Evolutionary conservation across 2,113 vertebrate genomes (phyloP), one percentile per base, ranked within the genome.

Genomic region (Plestiodon gilberti): DNA sequence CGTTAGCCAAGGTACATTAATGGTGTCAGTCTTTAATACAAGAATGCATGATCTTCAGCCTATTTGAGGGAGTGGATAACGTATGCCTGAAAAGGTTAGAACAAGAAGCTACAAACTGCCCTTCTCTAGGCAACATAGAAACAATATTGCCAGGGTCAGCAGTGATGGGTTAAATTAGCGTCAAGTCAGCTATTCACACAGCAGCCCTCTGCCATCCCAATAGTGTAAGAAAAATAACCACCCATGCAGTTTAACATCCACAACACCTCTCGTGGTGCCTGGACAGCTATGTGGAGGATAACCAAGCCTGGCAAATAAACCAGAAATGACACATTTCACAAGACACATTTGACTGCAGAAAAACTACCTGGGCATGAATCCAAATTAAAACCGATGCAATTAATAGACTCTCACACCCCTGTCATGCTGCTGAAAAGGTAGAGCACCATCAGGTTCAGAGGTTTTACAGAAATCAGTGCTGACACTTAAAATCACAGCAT

Each of bases 341-440:
- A n/a, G 77, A 59, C 59, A 85, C 81, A 61, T 13, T 14, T 67
- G 28, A 48, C 33, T 13, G 40, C 43, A 67, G 23, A 38, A 69
- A 20, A 74, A 3, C 61, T 18, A 48, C 0, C n/a, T 38, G 0
- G 38, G 38, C 3, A 0, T 1, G 11, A 2, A 0, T 17, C 11
- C 1, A 30, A 82, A 88, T 61, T 30, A 76, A 89, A n/a, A 8
- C 9, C 80, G 0, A 0, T 0, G 0, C n/a, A 30, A 57, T 43
- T 0, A 0, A 2, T 5, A 20, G 23, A 70, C 81, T 55, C 62
- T 5, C 43, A 35, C 23, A 25, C 81, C 4, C 0, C 13, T 9
- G 5, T 1, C 75, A 81, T 0, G 65, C 22, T 57, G 71, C 0
- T 0, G n/a, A 22, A 81, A 25, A 81, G 28, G 61, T 5, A 33